These are phyloP conservation scores for Rhagophthalmus giganteus DNA, from an alignment of 2,888 invertebrate genomes.

Conservation along the genomic window DNA sequence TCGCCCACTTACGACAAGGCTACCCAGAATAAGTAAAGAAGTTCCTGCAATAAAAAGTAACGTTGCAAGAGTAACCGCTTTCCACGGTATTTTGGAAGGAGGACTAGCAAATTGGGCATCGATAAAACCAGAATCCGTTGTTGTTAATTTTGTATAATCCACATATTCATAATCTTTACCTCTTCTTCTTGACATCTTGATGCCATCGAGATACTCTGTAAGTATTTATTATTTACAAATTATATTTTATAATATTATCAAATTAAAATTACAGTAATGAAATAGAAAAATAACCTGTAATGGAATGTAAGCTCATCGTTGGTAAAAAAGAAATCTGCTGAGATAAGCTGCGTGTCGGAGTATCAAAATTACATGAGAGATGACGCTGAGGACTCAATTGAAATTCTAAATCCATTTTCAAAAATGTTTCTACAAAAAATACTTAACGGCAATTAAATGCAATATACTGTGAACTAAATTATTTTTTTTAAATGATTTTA, in stretches of 20 bases:
- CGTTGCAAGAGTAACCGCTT: conserved; percentile 76
- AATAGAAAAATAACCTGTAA: conserved; percentile 43
- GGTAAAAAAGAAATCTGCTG: conserved; percentile 40
- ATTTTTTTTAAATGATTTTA: too few species aligned
- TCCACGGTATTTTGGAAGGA: conserved; percentile 78
- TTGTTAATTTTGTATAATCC: conserved; percentile 62
- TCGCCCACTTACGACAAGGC: conserved; percentile 78
- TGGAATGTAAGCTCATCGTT: conserved; percentile 47
- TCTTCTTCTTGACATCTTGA: conserved; percentile 65
- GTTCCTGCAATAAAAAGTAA: conserved; percentile 79
- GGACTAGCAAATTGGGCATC: conserved; percentile 71
- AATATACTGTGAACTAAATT: too few species aligned
- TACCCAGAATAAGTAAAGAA: conserved; percentile 59
- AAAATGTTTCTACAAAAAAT: too few species aligned
- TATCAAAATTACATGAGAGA: conserved; percentile 34
- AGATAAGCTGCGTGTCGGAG: conserved; percentile 24
- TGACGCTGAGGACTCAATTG: conserved; percentile 29
- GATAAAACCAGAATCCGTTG: conserved; percentile 66
- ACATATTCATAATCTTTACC: conserved; percentile 63
- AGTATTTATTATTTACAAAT: conserved; percentile 19
- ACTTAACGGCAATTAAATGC: too few species aligned
- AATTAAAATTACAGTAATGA: too few species aligned
- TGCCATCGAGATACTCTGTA: conserved; percentile 56
- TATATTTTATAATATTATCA: too few species aligned
- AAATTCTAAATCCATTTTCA: conserved; percentile 21